Conservation (phyloP, 2,888 invertebrate genomes). For the Thereva nobilitata region DNA sequence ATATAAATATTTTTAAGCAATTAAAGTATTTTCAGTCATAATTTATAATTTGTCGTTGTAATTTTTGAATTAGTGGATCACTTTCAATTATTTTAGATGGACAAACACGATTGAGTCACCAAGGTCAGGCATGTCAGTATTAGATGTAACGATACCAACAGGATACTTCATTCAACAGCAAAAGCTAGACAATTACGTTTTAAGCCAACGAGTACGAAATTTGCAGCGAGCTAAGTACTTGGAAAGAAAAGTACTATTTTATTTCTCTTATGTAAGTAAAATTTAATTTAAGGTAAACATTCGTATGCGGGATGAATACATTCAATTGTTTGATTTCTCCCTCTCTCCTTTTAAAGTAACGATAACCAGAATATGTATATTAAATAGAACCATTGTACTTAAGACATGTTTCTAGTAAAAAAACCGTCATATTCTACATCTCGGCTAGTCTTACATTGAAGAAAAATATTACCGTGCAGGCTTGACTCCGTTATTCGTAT, state of each 20-base stretch:
- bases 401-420: too few species aligned
- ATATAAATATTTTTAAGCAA: neutral
- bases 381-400: too few species aligned
- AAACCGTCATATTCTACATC: too few species aligned
- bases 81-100: constrained; percentile 66
- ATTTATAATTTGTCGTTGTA: neutral
- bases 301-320: too few species aligned
- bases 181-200: constrained; percentile 81
- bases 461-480: too few species aligned
- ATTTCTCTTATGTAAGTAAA: constrained; percentile 85
- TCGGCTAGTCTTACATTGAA: too few species aligned
- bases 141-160: constrained; percentile 85
- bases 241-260: constrained; percentile 84
- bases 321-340: too few species aligned
- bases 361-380: too few species aligned
- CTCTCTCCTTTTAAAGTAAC: too few species aligned
- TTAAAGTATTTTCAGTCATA: too few species aligned
- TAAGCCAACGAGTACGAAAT: constrained; percentile 75
- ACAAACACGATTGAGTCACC: constrained; percentile 74
- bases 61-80: neutral
- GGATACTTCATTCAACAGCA: constrained; percentile 92
- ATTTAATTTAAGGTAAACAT: constrained; percentile 2
- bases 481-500: too few species aligned
- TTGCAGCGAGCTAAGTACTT: constrained; percentile 83
- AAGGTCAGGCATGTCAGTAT: constrained; percentile 84